Evolutionary conservation across 2,888 invertebrate genomes (phyloP), one percentile per base, ranked within the genome.

Genomic region (Cosmopolites sordidus): DNA sequence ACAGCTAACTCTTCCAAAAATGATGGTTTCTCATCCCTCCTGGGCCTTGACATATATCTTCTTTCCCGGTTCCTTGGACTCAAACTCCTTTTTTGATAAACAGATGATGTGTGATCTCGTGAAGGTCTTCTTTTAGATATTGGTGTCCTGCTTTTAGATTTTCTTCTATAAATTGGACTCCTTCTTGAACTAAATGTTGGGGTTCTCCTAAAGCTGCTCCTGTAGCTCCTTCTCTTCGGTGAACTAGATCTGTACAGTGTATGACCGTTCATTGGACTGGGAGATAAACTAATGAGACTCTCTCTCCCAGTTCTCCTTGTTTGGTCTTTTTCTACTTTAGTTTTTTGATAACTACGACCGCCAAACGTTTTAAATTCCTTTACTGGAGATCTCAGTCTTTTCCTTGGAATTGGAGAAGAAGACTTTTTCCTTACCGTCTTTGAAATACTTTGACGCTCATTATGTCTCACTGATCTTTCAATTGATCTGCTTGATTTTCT

Each of bases 1-100:
- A 66, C 66, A 11, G 69, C 67, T 22, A 74, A 60, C 60, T 74
- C 74, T 51, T 74, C 70, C 46, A 74, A 54, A 57, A 74, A 74
- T 2, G 69, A 66, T 52, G 64, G 64, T 52, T 65, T 67, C 48
- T 64, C 64, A 16, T 61, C 58, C 9, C 57, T 58, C 8, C 53
- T 54, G 16, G 60, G 43, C 33, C 58, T 42, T 15, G 58, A 43
- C 5, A 53, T 38, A 18, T 48, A 59, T 17, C 62, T 54, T 5
- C 51, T 51, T 15, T 57, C 51, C 27, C 52, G 51, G 16, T 47
- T 33, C 14, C 12, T 14, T 16, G 53, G 51, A 46, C 60, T 59
- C 9, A 47, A 50, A 41, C 56, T 59, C 8, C 40, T 40, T 6
- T 30, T 40, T 14, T 45, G 44, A 30, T 42, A 56, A 16, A 17